A percentile compares a stretch with the other conserved stretches of the same genome.
Conservation (phyloP, 1,140 invertebrate genomes). For the Drosophila sechellia region DNA sequence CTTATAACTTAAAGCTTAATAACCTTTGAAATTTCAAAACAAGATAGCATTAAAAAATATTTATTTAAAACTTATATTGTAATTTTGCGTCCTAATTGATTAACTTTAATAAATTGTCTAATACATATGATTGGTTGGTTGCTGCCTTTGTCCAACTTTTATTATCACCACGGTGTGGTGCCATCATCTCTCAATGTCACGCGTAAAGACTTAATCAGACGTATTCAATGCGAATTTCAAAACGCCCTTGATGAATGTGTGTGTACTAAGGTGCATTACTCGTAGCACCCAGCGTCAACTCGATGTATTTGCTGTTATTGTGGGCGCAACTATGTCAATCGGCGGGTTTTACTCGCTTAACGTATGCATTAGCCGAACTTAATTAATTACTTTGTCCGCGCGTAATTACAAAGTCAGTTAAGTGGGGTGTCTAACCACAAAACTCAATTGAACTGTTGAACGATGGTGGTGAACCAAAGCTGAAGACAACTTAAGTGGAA, state of each 20-base stretch:
- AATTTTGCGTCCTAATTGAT: not conserved
- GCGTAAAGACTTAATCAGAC: slow-evolving; percentile 16
- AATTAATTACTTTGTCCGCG: slow-evolving; percentile 40
- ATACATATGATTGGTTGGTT: not conserved
- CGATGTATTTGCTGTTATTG: slow-evolving; percentile 12
- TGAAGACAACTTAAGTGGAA: slow-evolving; percentile 6
- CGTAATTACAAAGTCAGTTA: slow-evolving; percentile 33
- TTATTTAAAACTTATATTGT: too few relatives aligned
- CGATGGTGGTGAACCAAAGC: slow-evolving; percentile 13
- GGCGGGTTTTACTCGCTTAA: slow-evolving; percentile 33
- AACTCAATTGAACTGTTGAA: slow-evolving; percentile 38
- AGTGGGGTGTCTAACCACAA: slow-evolving; percentile 19
- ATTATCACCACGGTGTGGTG: not conserved
- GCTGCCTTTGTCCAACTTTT: too few relatives aligned
- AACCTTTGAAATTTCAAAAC: not conserved
- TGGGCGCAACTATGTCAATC: slow-evolving; percentile 52
- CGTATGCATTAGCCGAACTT: slow-evolving; percentile 41
- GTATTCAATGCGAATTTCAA: slow-evolving; percentile 3
- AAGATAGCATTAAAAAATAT: slow-evolving; percentile 4
- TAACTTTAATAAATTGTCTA: not conserved
- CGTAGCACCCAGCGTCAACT: not conserved
- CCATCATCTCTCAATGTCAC: slow-evolving; percentile 25
- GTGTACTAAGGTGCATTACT: slow-evolving; percentile 36
- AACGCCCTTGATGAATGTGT: slow-evolving; percentile 38
- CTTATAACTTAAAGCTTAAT: too few relatives aligned